Evolutionary conservation across 2,113 vertebrate genomes (phyloP).

Genomic region (Lanius collurio): DNA sequence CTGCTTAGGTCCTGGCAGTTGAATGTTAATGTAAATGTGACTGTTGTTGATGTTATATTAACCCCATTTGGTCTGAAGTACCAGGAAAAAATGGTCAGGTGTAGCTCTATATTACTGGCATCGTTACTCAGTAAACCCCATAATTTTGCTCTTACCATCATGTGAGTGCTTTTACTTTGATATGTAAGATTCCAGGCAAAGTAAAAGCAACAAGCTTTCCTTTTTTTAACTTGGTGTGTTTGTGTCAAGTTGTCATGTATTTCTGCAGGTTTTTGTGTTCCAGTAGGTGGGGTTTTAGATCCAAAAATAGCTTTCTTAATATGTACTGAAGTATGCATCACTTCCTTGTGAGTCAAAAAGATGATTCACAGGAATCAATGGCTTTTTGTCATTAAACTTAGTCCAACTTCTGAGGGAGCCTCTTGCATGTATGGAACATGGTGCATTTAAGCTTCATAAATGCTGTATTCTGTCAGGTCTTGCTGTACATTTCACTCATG

Average conservation of each 20-base stretch:
- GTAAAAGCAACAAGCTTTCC: neutral
- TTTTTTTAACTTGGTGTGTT: neutral
- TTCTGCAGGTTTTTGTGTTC: neutral
- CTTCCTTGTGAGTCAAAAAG: conserved; percentile 22
- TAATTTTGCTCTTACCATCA: neutral
- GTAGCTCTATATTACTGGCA: neutral
- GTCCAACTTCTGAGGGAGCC: neutral
- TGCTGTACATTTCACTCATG: neutral
- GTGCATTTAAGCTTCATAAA: neutral
- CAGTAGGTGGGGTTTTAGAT: neutral
- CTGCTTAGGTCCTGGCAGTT: neutral
- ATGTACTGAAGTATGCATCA: neutral
- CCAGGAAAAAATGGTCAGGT: neutral
- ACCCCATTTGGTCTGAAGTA: neutral
- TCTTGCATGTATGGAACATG: neutral
- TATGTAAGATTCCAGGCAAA: neutral
- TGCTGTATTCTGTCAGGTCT: neutral
- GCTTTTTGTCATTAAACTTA: neutral
- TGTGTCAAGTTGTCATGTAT: neutral
- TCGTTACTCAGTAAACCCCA: neutral
- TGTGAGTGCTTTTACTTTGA: neutral
- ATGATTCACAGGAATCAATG: neutral
- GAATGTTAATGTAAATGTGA: neutral
- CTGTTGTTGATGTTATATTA: neutral
- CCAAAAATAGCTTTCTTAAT: neutral